These are phyloP conservation scores for Megamerina dolium DNA, from an alignment of 2,888 invertebrate genomes.

Conservation along the genomic window DNA sequence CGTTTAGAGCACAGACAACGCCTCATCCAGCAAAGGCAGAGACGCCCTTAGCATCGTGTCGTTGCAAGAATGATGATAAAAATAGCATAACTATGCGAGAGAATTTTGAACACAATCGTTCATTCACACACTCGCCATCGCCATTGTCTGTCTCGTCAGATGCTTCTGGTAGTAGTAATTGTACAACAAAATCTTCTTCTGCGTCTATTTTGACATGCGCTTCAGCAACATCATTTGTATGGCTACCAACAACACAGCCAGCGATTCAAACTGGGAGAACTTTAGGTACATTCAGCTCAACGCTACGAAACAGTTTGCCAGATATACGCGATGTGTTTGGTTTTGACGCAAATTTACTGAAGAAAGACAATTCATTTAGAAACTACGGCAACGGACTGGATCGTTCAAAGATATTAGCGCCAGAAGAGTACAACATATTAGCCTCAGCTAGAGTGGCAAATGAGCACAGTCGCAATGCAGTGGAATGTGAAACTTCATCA, in stretches of 20 bases:
- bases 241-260: constrained; percentile 28
- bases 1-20: constrained; percentile 7
- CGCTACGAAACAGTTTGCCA: constrained; percentile 42
- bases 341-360: constrained; percentile 17
- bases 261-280: constrained; percentile 4
- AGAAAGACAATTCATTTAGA: neutral
- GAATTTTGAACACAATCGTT: constrained; percentile 4
- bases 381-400: constrained; percentile 15
- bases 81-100: constrained; percentile 33
- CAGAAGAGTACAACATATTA: constrained; percentile 14
- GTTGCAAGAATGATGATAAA: constrained; percentile 24
- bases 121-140: constrained; percentile 34
- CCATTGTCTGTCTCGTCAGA: constrained; percentile 35
- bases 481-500: constrained; percentile 16
- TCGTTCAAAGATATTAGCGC: constrained; percentile 7
- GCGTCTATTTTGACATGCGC: constrained; percentile 32
- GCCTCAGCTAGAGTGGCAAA: constrained; percentile 7
- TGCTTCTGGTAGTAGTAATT: constrained; percentile 24
- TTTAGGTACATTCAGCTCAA: constrained; percentile 22
- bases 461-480: constrained; percentile 10
- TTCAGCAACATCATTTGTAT: constrained; percentile 40
- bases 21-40: constrained; percentile 10
- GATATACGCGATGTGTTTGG: constrained; percentile 43
- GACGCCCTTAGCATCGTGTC: constrained; percentile 8
- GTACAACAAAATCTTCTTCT: constrained; percentile 22